phyloP scores from a whole-genome alignment of 2,888 invertebrate genomes.

The Allolobophora icterica region DNA sequence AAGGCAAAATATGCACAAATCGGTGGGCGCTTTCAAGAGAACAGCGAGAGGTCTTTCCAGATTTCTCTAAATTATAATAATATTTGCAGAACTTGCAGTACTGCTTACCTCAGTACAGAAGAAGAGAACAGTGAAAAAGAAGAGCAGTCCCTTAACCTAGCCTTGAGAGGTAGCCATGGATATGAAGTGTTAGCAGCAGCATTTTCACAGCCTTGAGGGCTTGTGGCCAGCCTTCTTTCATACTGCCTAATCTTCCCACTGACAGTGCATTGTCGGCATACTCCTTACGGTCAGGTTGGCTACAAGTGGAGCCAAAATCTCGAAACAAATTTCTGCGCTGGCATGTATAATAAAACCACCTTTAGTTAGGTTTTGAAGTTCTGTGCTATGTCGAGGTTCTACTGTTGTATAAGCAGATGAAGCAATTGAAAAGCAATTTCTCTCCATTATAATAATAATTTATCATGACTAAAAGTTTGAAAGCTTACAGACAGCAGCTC shows the following conservation, averaged over 20 bases:
- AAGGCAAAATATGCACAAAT: background rate
- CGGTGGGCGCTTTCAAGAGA: background rate
- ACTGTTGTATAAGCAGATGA: background rate
- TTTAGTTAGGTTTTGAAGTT: background rate
- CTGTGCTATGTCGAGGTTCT: background rate
- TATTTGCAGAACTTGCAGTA: background rate
- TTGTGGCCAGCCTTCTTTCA: too few relatives aligned
- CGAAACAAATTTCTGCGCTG: too few relatives aligned
- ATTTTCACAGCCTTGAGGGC: too few relatives aligned
- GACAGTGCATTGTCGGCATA: too few relatives aligned
- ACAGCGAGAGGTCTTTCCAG: background rate
- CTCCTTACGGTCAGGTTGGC: too few relatives aligned
- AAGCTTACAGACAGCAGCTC: slow-evolving; percentile 2
- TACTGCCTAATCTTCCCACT: too few relatives aligned
- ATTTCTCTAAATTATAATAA: background rate
- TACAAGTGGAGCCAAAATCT: too few relatives aligned
- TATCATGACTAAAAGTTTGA: slow-evolving; percentile 9
- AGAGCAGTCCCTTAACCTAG: too few relatives aligned
- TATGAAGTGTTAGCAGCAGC: too few relatives aligned
- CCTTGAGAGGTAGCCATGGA: too few relatives aligned
- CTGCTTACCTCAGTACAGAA: background rate
- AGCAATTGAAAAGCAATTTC: background rate
- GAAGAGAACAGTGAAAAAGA: too few relatives aligned
- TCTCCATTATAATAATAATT: background rate
- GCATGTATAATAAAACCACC: background rate